phyloP scores from a whole-genome alignment of 2,888 invertebrate species.

The Spodoptera exigua region DNA sequence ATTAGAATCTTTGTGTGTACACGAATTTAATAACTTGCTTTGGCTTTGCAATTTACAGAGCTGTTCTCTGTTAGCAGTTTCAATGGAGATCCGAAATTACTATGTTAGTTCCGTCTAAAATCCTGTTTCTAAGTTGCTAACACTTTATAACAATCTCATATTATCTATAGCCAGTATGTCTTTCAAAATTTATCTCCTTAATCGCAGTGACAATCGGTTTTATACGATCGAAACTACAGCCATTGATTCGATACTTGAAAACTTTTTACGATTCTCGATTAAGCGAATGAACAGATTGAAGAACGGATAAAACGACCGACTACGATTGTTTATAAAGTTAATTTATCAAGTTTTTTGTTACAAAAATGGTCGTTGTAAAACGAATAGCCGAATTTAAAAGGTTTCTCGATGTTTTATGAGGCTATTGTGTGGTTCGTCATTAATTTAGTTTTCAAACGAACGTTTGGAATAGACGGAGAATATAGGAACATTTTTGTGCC shows the following conservation, averaged over 20 bases:
- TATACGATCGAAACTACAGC: conserved; percentile 61
- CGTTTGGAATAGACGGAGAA: conserved; percentile 23
- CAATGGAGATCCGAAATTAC: conserved; percentile 40
- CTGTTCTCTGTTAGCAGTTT: conserved; percentile 30
- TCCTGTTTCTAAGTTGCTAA: not conserved
- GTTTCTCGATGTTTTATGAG: conserved; percentile 34
- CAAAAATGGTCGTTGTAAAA: conserved; percentile 25
- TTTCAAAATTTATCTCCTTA: conserved; percentile 30
- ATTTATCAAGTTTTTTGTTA: conserved; percentile 59
- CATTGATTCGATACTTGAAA: conserved; percentile 62
- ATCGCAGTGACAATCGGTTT: conserved; percentile 52
- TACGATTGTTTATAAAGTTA: conserved; percentile 58
- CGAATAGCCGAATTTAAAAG: conserved; percentile 46
- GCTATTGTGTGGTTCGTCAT: conserved; percentile 40
- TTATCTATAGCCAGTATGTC: conserved; percentile 30
- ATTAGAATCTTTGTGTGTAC: conserved; percentile 43
- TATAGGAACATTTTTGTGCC: conserved; percentile 6
- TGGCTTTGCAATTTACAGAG: conserved; percentile 42
- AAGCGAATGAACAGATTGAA: conserved; percentile 63
- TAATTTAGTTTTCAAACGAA: conserved; percentile 58
- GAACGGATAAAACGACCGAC: conserved; percentile 63
- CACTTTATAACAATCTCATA: conserved; percentile 15
- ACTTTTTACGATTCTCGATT: conserved; percentile 72
- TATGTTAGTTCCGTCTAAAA: conserved; percentile 35
- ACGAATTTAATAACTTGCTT: conserved; percentile 46